Percentiles rank a stretch among this genome's conserved stretches.
Conservation (phyloP, 2,888 invertebrate genomes). For the Pocota personata region DNA sequence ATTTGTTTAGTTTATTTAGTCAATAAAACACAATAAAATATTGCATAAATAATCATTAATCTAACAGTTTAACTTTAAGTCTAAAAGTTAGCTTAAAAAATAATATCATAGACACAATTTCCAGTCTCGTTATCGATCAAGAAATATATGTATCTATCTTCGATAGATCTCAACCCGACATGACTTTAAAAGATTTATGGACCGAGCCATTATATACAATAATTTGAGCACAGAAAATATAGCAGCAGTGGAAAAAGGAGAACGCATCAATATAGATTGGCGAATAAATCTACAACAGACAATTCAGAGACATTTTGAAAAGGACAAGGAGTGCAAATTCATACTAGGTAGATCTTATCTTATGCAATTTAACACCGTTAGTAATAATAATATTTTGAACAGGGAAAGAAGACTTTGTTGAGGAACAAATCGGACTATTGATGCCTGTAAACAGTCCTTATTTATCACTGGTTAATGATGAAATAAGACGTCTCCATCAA, state of each 20-base stretch:
- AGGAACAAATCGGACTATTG: conserved; percentile 91
- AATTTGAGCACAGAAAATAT: conserved; percentile 83
- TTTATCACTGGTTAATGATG: conserved; percentile 88
- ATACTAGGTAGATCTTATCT: conserved; percentile 86
- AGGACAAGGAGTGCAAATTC: conserved; percentile 89
- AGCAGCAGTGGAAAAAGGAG: conserved; percentile 85
- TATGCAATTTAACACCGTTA: not conserved
- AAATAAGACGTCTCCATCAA: conserved; percentile 91
- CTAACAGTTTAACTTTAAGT: too few relatives aligned
- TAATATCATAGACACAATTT: too few relatives aligned
- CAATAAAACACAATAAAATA: too few relatives aligned
- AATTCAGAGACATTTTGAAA: conserved; percentile 87
- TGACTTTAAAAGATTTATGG: conserved; percentile 83
- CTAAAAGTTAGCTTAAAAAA: too few relatives aligned
- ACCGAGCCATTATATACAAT: conserved; percentile 84
- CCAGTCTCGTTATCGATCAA: too few relatives aligned
- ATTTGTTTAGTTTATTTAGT: too few relatives aligned
- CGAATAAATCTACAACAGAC: conserved; percentile 89
- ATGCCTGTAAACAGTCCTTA: conserved; percentile 91
- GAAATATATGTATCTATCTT: not conserved
- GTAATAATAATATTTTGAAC: conserved; percentile 34
- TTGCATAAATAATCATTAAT: too few relatives aligned
- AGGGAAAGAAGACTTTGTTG: conserved; percentile 90
- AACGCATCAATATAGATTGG: conserved; percentile 92
- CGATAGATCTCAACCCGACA: conserved; percentile 77